A percentile compares a stretch with the other conserved stretches of the same genome.
phyloP scores from a whole-genome alignment of 2,888 invertebrate genomes.

The Dinocampus coccinellae region DNA sequence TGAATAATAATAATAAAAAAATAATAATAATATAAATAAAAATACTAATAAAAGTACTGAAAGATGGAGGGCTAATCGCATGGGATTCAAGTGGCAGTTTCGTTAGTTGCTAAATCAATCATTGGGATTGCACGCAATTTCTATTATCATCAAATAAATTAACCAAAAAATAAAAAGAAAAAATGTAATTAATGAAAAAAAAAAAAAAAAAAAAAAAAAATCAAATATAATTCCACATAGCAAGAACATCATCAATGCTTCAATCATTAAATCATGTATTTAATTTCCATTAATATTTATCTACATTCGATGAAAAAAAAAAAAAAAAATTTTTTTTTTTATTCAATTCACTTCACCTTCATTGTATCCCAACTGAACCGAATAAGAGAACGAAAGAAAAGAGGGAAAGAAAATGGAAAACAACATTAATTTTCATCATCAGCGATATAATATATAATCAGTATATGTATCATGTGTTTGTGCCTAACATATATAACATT shows the following conservation, averaged over 20 bases:
- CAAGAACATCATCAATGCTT: not conserved
- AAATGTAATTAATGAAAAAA: not conserved
- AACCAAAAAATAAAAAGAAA: not conserved
- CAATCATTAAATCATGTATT: not conserved
- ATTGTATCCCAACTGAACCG: not conserved
- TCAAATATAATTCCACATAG: not conserved
- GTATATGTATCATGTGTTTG: not conserved
- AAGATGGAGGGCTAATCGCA: slow-evolving; percentile 23
- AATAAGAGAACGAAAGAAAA: not conserved
- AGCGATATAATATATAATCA: not conserved
- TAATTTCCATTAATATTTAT: not conserved
- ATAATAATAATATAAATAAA: slow-evolving; percentile 9
- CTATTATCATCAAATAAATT: not conserved
- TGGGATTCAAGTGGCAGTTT: slow-evolving; percentile 18
- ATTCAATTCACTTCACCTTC: not conserved
- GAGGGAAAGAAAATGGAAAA: not conserved
- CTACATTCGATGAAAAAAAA: too few relatives aligned
- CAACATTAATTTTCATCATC: not conserved
- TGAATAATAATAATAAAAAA: not conserved
- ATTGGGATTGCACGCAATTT: slow-evolving; percentile 18
- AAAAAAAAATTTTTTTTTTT: too few relatives aligned
- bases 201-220: not conserved
- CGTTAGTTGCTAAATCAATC: slow-evolving; percentile 16
- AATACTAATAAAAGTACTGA: not conserved
- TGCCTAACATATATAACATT: slow-evolving; percentile 3